These are phyloP conservation scores for Cheilosia variabilis DNA, from an alignment of 2,888 invertebrate species.

Conservation along the genomic window DNA sequence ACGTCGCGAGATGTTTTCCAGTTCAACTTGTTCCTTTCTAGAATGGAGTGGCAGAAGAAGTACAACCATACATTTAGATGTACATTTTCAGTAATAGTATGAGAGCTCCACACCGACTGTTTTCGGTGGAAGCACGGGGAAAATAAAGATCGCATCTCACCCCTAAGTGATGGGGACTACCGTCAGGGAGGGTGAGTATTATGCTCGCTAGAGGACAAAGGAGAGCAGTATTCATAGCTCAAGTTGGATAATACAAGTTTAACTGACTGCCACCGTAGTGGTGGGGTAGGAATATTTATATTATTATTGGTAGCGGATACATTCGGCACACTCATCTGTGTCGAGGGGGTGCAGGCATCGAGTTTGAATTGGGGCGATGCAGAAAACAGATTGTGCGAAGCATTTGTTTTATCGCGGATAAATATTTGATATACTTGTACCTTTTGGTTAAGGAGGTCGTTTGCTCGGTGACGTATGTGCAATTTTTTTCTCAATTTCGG, in stretches of 20 bases:
- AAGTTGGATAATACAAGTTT: conserved; percentile 48
- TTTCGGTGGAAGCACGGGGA: not conserved
- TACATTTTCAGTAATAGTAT: conserved; percentile 12
- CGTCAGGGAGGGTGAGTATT: not conserved
- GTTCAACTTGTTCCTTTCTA: conserved; percentile 83
- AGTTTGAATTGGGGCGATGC: not conserved
- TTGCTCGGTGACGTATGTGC: conserved; percentile 33
- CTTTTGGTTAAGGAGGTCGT: not conserved
- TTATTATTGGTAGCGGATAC: conserved; percentile 10
- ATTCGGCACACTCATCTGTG: not conserved
- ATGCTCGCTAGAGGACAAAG: conserved; percentile 18
- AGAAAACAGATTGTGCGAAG: not conserved
- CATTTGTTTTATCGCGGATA: conserved; percentile 9
- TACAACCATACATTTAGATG: not conserved
- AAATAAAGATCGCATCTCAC: conserved; percentile 20
- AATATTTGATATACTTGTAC: not conserved
- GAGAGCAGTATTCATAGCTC: conserved; percentile 37
- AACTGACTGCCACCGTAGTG: conserved; percentile 34
- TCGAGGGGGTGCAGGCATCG: not conserved
- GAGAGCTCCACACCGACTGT: not conserved
- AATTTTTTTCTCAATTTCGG: conserved; percentile 5
- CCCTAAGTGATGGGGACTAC: conserved; percentile 2
- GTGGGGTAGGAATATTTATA: conserved; percentile 43
- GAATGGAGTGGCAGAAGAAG: conserved; percentile 1
- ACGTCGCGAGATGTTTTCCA: conserved; percentile 80